Conservation (phyloP, 1,140 invertebrate genomes). For the Heliconius melpomene region DNA sequence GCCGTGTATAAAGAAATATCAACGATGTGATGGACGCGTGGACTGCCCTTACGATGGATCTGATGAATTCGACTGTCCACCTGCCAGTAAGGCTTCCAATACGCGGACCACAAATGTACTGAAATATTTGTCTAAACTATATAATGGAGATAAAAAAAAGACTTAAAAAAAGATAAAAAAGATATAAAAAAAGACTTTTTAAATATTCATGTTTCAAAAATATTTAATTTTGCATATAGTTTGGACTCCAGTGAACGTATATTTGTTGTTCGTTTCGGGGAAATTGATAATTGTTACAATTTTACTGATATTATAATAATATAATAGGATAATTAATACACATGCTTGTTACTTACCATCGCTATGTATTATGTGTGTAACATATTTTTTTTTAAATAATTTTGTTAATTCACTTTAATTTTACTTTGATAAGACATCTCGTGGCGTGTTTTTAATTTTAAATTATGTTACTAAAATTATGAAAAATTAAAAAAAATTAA, state of each 20-base stretch:
- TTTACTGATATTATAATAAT: no score
- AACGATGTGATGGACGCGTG: slow-evolving; percentile 83
- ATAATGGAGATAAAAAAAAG: no score
- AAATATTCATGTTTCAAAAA: neutral
- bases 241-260: neutral
- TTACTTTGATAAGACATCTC: neutral
- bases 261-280: slow-evolving; percentile 5
- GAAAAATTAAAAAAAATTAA: neutral
- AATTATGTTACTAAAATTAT: neutral
- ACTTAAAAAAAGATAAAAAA: no score
- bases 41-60: slow-evolving; percentile 86
- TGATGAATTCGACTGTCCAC: slow-evolving; percentile 85
- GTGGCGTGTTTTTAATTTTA: neutral
- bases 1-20: slow-evolving; percentile 82
- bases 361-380: no score
- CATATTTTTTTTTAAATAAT: no score
- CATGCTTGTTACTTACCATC: no score
- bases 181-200: no score
- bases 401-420: neutral
- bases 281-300: neutral
- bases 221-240: neutral
- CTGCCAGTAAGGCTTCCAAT: slow-evolving; percentile 54
- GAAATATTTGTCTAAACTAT: neutral
- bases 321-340: no score
- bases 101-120: slow-evolving; percentile 18